These are phyloP conservation scores for Labeo catla DNA, from an alignment of 2,113 vertebrate genomes.

Conservation along the genomic window DNA sequence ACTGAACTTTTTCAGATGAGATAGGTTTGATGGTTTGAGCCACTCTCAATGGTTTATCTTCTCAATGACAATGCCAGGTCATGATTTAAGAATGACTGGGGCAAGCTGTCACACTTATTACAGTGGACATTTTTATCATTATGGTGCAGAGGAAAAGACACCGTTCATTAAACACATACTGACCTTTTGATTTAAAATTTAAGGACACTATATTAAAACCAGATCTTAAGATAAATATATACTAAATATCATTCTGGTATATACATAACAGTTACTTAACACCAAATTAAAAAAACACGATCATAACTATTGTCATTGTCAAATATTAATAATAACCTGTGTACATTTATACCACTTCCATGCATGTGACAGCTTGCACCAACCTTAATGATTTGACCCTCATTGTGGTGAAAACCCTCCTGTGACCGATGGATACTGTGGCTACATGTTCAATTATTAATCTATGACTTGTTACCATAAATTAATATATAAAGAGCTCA, in stretches of 20 bases:
- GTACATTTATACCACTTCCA: not conserved
- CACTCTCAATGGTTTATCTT: not conserved
- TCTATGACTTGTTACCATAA: not conserved
- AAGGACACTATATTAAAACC: not conserved
- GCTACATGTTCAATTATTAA: constrained; percentile 13
- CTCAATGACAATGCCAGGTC: not conserved
- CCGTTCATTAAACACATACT: not conserved
- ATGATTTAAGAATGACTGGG: not conserved
- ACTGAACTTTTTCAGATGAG: not conserved
- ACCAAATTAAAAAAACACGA: not conserved
- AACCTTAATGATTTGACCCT: not conserved
- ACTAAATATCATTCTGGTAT: not conserved
- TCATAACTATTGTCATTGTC: not conserved
- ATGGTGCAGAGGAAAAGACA: not conserved
- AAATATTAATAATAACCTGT: not conserved
- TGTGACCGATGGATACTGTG: not conserved
- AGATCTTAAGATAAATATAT: not conserved
- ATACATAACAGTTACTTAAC: no score
- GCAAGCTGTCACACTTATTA: not conserved
- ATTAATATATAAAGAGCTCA: not conserved
- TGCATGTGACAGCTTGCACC: not conserved
- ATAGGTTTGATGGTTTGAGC: not conserved
- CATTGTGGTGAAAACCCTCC: not conserved
- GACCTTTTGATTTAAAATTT: not conserved
- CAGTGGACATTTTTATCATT: not conserved